Evolutionary conservation across 2,888 invertebrate species (phyloP), one percentile per base, ranked within the genome.

Genomic region (Psylliodes chrysocephalus): DNA sequence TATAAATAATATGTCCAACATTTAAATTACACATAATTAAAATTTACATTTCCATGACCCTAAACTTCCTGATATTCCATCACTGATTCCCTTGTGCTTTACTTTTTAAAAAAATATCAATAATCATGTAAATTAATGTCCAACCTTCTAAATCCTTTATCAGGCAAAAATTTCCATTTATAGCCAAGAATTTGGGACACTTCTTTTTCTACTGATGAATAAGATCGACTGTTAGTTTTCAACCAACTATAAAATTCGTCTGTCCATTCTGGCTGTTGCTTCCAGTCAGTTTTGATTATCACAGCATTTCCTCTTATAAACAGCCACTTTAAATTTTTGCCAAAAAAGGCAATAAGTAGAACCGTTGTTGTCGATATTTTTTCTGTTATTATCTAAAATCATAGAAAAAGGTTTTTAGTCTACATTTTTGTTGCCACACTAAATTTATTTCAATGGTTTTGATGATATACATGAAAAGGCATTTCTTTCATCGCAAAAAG

Each of bases 281-380:
- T 86, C 92, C 92, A 93, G 73, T 89, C 89, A 74, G 87, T 88
- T 79, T 90, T 85, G 64, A 89, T 82, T 64, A 94, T 85, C 7
- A 93, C 86, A 0, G 89, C 92, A 75, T 92, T 91, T 51, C 88
- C 85, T 42, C 94, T 83, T 0, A 94, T 86, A 69, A 88, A 83
- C 1, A 93, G 82, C 56, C 84, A 84, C 15, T 85, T 84, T 57
- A 93, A 81, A 69, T 87, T 87, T 73, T 86, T 87, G 0, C 88
- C 89, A 1, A 88, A 87, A 47, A 85, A 85, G 0, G 90, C 91
- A 42, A 93, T 83, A 10, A 93, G 83, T 40, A 94, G 81, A 12
- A 92, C 85, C 0, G 93, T 93, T 0, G 90, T 86, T 1, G 93
- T 92, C 2, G 93, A 93, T 61, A 94, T 86, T 73, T 90, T 86